Conservation (phyloP, 2,113 vertebrate genomes). For the Vimba vimba region DNA sequence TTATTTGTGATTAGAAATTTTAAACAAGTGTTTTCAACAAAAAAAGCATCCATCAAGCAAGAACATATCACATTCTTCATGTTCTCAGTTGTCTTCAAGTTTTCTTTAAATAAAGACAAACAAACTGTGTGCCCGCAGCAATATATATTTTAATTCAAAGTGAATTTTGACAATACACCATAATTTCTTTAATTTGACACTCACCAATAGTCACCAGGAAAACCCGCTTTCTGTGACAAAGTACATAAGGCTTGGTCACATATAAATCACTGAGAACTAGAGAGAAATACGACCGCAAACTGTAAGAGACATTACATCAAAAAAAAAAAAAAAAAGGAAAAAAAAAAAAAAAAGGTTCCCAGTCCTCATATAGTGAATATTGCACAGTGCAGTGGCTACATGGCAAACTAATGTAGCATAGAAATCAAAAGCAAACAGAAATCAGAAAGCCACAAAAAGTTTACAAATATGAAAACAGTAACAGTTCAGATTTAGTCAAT, state of each 20-base stretch:
- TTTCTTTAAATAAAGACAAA: slow-evolving; percentile 40
- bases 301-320: slow-evolving; percentile 96
- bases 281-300: slow-evolving; percentile 90
- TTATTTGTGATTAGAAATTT: background rate
- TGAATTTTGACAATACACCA: slow-evolving; percentile 99
- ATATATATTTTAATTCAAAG: slow-evolving; percentile 99
- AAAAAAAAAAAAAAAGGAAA: slow-evolving; percentile 79
- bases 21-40: background rate
- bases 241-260: slow-evolving; percentile 99
- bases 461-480: slow-evolving; percentile 89
- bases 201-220: slow-evolving; percentile 99
- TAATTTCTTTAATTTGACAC: slow-evolving; percentile 99
- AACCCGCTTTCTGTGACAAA: slow-evolving; percentile 99
- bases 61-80: background rate
- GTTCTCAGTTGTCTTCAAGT: background rate
- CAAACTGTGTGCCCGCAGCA: slow-evolving; percentile 80
- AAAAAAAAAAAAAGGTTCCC: slow-evolving; percentile 79
- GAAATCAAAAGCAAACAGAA: slow-evolving; percentile 80
- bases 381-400: slow-evolving; percentile 99
- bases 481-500: slow-evolving; percentile 88
- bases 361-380: slow-evolving; percentile 98
- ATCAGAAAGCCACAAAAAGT: slow-evolving; percentile 86
- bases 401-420: slow-evolving; percentile 97
- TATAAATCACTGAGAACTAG: slow-evolving; percentile 99
- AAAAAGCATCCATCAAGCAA: background rate